These are phyloP conservation scores for Lutjanus erythropterus DNA, from an alignment of 2,113 vertebrate genomes.

Conservation along the genomic window DNA sequence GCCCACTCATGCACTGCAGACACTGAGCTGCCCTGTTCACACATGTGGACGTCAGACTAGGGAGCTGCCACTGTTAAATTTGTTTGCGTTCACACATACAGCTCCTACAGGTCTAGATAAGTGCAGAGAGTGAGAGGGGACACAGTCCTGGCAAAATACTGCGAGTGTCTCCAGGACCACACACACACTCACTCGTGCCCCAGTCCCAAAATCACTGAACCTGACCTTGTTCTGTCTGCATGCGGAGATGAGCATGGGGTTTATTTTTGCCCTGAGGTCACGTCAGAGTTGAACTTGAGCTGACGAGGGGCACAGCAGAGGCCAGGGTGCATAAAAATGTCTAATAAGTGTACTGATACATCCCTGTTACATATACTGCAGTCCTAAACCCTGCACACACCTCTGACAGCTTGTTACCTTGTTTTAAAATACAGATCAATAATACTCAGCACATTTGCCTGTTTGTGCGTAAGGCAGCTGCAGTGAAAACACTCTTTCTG, in stretches of 20 bases:
- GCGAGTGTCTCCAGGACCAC: too few species aligned
- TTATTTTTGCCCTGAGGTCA: slow-evolving; percentile 10
- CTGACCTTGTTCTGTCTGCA: neutral
- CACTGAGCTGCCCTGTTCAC: too few species aligned
- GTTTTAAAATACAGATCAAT: slow-evolving; percentile 11
- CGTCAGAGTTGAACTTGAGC: neutral
- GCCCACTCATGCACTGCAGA: too few species aligned
- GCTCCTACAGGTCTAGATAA: too few species aligned
- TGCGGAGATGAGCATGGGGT: neutral
- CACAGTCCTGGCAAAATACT: too few species aligned
- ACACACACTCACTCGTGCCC: too few species aligned
- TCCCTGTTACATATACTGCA: neutral
- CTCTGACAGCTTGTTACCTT: neutral
- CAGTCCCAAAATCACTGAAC: too few species aligned
- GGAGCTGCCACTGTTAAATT: too few species aligned
- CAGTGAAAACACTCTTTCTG: neutral
- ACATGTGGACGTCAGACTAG: too few species aligned
- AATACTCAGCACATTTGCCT: neutral
- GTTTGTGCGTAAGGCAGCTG: neutral
- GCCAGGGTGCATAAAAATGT: neutral
- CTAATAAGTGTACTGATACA: neutral
- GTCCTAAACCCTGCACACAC: neutral
- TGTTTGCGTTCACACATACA: too few species aligned
- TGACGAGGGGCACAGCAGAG: neutral
- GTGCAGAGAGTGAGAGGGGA: too few species aligned